A percentile compares a stretch with the other conserved stretches of the same genome.
Conservation (phyloP, 2,888 invertebrate species). For the Labia minor region DNA sequence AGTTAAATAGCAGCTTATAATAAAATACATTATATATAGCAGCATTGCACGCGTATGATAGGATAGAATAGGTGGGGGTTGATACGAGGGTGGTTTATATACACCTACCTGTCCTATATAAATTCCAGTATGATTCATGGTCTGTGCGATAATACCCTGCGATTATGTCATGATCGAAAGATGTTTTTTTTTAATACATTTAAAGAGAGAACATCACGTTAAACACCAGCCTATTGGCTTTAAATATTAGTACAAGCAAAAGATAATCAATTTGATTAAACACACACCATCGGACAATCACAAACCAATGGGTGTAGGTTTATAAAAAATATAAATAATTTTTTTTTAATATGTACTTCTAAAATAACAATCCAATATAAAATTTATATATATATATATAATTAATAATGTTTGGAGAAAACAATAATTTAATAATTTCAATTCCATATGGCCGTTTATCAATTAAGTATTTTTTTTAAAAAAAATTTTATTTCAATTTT, state of each 20-base stretch:
- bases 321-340: too few relatives aligned
- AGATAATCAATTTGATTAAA: neutral
- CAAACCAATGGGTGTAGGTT: too few relatives aligned
- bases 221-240: neutral
- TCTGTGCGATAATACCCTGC: constrained; percentile 13
- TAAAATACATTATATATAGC: constrained; percentile 13
- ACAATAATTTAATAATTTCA: too few relatives aligned
- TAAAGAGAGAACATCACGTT: neutral
- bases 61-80: neutral
- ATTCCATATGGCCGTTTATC: too few relatives aligned
- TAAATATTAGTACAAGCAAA: neutral
- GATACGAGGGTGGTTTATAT: neutral
- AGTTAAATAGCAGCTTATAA: constrained; percentile 13
- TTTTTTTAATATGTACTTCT: too few relatives aligned
- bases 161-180: constrained; percentile 13
- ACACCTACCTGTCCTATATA: constrained; percentile 13
- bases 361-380: too few relatives aligned
- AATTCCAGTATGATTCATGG: constrained; percentile 13
- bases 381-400: too few relatives aligned
- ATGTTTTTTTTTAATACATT: neutral
- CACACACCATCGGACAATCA: too few relatives aligned
- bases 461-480: too few relatives aligned
- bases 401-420: too few relatives aligned
- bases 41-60: constrained; percentile 7
- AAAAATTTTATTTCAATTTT: too few relatives aligned